Evolutionary conservation across 2,797 vertebrate genomes (phyloP).

Genomic region (Borostomias antarcticus): DNA sequence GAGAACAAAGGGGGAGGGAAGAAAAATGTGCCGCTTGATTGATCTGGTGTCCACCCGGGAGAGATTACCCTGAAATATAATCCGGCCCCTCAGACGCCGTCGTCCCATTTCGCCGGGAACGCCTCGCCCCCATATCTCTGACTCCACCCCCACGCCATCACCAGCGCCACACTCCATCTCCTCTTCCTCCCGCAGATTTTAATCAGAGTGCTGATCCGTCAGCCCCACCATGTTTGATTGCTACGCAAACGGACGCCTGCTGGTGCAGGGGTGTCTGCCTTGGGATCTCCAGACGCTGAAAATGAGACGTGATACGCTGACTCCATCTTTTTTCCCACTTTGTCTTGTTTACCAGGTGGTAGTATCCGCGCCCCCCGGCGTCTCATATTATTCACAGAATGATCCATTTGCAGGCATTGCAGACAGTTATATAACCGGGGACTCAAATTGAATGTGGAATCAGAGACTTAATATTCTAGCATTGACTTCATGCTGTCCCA

Average conservation of each 20-base stretch:
- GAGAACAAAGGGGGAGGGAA: slow-evolving; percentile 82
- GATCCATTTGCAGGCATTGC: slow-evolving; percentile 28
- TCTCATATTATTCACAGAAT: slow-evolving; percentile 32
- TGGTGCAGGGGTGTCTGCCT: slow-evolving; percentile 25
- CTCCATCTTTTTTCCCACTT: slow-evolving; percentile 43
- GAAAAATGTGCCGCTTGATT: slow-evolving; percentile 77
- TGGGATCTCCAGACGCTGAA: slow-evolving; percentile 24
- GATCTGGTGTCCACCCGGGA: slow-evolving; percentile 66
- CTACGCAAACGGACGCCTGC: slow-evolving; percentile 37
- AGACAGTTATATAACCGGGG: slow-evolving; percentile 49
- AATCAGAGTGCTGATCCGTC: slow-evolving; percentile 50
- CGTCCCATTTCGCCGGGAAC: slow-evolving; percentile 34
- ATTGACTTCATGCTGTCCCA: not conserved
- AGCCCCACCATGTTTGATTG: slow-evolving; percentile 47
- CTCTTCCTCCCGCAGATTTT: slow-evolving; percentile 31
- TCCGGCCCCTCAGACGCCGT: slow-evolving; percentile 26
- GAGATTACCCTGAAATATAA: slow-evolving; percentile 69
- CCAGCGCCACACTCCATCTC: too few species aligned
- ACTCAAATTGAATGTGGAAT: slow-evolving; percentile 21
- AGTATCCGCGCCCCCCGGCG: not conserved
- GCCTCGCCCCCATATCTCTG: slow-evolving; percentile 28
- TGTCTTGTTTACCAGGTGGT: slow-evolving; percentile 21
- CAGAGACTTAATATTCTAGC: slow-evolving; percentile 22
- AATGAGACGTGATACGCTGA: slow-evolving; percentile 47
- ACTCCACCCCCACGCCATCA: slow-evolving; percentile 17